phyloP scores from a whole-genome alignment of 1,140 invertebrate genomes.

The Brachionus rotundiformis region DNA sequence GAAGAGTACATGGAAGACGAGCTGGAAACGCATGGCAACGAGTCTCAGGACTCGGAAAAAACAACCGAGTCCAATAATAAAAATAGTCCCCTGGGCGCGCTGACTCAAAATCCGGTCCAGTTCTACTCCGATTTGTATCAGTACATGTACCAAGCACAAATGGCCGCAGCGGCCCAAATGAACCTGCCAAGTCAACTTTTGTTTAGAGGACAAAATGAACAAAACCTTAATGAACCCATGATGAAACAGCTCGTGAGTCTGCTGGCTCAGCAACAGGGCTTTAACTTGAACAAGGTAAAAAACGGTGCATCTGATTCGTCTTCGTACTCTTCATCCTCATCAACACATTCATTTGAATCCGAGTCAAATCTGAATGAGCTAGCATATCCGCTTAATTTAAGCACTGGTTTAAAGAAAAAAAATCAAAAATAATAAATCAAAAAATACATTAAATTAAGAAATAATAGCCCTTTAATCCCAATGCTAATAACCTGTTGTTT shows the following conservation, averaged over 20 bases:
- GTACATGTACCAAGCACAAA: constrained; percentile 37
- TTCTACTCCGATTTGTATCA: constrained; percentile 43
- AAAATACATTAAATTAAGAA: background rate
- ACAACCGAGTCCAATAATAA: background rate
- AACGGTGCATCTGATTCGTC: constrained; percentile 42
- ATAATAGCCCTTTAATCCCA: background rate
- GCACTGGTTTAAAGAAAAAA: constrained; percentile 30
- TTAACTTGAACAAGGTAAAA: background rate
- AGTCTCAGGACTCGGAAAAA: background rate
- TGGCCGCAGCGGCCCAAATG: constrained; percentile 25
- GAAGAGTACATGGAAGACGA: background rate
- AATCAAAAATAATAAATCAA: background rate
- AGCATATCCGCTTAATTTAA: constrained; percentile 17
- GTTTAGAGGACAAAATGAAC: background rate
- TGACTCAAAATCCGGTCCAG: constrained; percentile 22
- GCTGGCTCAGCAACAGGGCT: constrained; percentile 9
- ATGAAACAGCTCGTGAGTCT: constrained; percentile 20
- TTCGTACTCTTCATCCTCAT: constrained; percentile 3
- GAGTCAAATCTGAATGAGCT: constrained; percentile 8
- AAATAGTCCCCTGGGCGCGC: background rate
- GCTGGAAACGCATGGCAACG: background rate
- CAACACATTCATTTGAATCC: constrained; percentile 35
- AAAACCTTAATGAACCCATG: constrained; percentile 21
- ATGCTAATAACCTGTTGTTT: constrained; percentile 21
- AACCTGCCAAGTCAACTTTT: background rate